Base-by-base conservation (phyloP, 2,797 vertebrate genomes). In the Fringilla coelebs region DNA sequence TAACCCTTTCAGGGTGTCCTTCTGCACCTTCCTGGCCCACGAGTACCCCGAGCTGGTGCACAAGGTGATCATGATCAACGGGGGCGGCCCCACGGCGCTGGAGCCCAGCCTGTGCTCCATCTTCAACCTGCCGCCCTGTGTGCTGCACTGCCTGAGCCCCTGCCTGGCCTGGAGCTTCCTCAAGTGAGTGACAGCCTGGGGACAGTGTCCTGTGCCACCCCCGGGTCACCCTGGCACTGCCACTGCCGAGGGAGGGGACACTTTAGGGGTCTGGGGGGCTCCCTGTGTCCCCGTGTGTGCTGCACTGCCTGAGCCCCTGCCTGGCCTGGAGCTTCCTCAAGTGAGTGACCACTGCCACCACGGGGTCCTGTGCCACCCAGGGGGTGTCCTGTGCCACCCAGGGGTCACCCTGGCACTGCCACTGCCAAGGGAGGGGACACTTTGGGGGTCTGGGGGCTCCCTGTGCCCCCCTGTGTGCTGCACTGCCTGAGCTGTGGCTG, bases 141-240 rank as follows among this genome's bases (percentile, higher is more conserved):
- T 99, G 65, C 98, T 99, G 88, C 99, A 98, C 97, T 99, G 99
- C 97, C 98, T 99, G 80, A 98, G 99, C 1, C 99, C 99, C 8
- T 99, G 99, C 89, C 98, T 99, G 96, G 99, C 99, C 63, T 99
- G 99, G 99, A 99, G 99, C 97, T 99, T 99, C 97, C 99, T 99
- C 96, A 99, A 99, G 99, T 99, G 92, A 96, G 96, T 91, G 16
- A 7, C 15, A n/a, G n/a, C n/a, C n/a, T n/a, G n/a, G n/a, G n/a
- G n/a, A n/a, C n/a, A n/a, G n/a, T n/a, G n/a, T n/a, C 40, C 61
- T 9, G 7, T 54, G 51, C 29, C 51, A 52, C 14, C 25, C 18
- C 2, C 14, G 8, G 24, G 24, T 16, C 48, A 49, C 8, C 48
- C 24, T 48, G 46, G 46, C 46, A 48, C 17, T 36, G 36, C 55